A percentile compares a stretch with the other conserved stretches of the same genome.
Conservation (phyloP, 2,888 invertebrate genomes). For the Meghimatium bilineatum region DNA sequence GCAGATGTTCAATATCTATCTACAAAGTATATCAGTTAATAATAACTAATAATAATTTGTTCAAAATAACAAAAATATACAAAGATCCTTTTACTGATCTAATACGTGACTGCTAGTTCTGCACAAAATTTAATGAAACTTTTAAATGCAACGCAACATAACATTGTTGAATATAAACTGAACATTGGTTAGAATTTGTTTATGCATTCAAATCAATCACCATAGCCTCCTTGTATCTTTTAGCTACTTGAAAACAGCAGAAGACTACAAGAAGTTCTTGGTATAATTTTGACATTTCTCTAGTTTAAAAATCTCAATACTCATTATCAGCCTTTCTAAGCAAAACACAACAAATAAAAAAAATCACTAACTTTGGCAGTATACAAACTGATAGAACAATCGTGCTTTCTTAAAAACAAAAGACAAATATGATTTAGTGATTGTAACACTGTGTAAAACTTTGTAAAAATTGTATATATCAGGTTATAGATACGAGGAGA, state of each 20-base stretch:
- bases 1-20: not conserved
- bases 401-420: conserved; percentile 12
- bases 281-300: no score
- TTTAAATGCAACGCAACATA: not conserved
- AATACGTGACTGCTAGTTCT: not conserved
- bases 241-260: no score
- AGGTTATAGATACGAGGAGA: conserved; percentile 11
- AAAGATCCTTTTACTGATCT: no score
- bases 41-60: not conserved
- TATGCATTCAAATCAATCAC: no score
- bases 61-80: not conserved
- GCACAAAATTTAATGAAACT: conserved; percentile 6
- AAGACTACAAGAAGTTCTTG: no score
- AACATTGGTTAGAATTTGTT: no score
- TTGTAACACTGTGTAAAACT: conserved; percentile 8
- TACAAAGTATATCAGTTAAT: not conserved
- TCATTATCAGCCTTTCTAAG: no score
- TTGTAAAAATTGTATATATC: conserved; percentile 10
- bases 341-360: not conserved
- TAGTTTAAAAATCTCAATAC: no score
- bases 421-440: conserved; percentile 12
- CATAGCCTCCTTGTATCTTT: no score
- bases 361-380: conserved; percentile 20
- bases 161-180: not conserved
- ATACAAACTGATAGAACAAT: not conserved